A percentile compares a stretch with the other conserved stretches of the same genome.
phyloP scores from a whole-genome alignment of 2,888 invertebrate species.

The Yponomeuta plumbellus region DNA sequence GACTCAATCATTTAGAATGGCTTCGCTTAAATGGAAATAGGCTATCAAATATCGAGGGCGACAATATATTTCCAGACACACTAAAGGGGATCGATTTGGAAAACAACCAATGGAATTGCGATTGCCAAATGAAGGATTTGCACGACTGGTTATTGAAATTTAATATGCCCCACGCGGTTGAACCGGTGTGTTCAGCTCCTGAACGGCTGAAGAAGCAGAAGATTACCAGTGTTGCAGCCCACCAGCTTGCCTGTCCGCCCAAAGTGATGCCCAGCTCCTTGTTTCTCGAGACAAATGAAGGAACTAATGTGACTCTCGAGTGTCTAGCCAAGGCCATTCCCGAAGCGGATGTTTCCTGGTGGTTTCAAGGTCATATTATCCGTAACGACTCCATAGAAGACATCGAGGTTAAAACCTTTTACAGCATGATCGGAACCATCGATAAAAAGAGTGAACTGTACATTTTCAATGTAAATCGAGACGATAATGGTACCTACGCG shows the following conservation, averaged over 20 bases:
- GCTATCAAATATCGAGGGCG: slow-evolving; percentile 82
- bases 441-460: slow-evolving; percentile 87
- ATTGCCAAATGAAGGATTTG: slow-evolving; percentile 87
- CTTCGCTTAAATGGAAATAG: slow-evolving; percentile 89
- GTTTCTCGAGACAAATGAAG: slow-evolving; percentile 85
- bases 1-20: slow-evolving; percentile 89
- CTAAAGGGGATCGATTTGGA: slow-evolving; percentile 88
- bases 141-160: slow-evolving; percentile 86
- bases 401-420: slow-evolving; percentile 7
- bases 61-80: slow-evolving; percentile 83
- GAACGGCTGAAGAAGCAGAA: slow-evolving; percentile 79
- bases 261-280: slow-evolving; percentile 85
- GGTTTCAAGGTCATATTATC: slow-evolving; percentile 87
- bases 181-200: slow-evolving; percentile 86
- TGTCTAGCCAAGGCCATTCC: slow-evolving; percentile 89
- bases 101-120: slow-evolving; percentile 93
- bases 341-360: slow-evolving; percentile 88
- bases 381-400: slow-evolving; percentile 81
- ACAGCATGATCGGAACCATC: slow-evolving; percentile 42
- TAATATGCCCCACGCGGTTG: slow-evolving; percentile 85
- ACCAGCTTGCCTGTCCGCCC: slow-evolving; percentile 89
- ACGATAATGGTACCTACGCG: slow-evolving; percentile 90
- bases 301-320: slow-evolving; percentile 87
- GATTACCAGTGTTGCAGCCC: slow-evolving; percentile 80
- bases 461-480: slow-evolving; percentile 84